Evolutionary conservation across 2,797 vertebrate genomes (phyloP).

Genomic region (Oreochromis grahami): DNA sequence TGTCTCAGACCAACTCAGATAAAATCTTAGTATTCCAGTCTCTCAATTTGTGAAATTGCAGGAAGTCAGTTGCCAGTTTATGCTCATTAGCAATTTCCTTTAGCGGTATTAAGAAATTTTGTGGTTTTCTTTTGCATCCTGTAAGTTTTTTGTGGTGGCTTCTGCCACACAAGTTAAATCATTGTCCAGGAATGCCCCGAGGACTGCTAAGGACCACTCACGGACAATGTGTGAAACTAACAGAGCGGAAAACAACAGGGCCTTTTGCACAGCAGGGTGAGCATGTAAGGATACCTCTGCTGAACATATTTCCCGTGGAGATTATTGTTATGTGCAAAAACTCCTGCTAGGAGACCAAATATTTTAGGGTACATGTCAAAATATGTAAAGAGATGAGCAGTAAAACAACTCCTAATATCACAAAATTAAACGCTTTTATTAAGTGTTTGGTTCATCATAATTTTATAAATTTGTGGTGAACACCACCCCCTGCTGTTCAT

Average conservation of each 20-base stretch:
- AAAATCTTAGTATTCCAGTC: background rate
- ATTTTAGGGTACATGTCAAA: background rate
- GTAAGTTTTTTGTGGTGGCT: background rate
- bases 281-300: constrained; percentile 31
- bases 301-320: background rate
- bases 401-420: background rate
- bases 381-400: background rate
- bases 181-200: constrained; percentile 12
- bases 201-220: constrained; percentile 35
- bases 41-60: background rate
- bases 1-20: background rate
- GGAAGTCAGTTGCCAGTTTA: background rate
- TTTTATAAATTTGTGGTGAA: background rate
- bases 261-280: constrained; percentile 29
- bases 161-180: constrained; percentile 10
- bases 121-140: constrained; percentile 13
- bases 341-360: background rate
- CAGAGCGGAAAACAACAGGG: constrained; percentile 46
- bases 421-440: background rate
- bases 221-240: constrained; percentile 59
- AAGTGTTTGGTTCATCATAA: background rate
- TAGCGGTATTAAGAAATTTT: background rate
- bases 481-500: constrained; percentile 41
- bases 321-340: background rate
- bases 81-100: constrained; percentile 19